phyloP scores from a whole-genome alignment of 2,888 invertebrate species.

The Diaprepes abbreviatus region DNA sequence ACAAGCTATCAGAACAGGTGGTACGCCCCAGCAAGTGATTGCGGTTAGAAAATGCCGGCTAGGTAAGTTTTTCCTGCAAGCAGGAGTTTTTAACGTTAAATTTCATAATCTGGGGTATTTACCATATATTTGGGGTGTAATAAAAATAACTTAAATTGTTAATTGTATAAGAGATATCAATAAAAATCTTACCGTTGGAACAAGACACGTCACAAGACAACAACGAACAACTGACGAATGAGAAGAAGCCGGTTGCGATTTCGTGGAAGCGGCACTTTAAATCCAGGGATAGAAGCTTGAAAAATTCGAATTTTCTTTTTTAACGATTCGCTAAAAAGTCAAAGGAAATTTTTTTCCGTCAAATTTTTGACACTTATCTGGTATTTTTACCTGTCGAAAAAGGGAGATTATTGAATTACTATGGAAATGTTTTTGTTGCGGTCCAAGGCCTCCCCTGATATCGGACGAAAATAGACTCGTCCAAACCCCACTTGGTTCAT shows the following conservation, averaged over 20 bases:
- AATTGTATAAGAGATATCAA: conserved; percentile 9
- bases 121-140: not conserved
- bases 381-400: conserved; percentile 50
- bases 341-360: conserved; percentile 42
- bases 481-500: conserved; percentile 71
- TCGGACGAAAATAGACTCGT: conserved; percentile 62
- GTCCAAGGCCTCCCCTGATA: conserved; percentile 59
- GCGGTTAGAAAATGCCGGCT: conserved; percentile 34
- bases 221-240: conserved; percentile 65
- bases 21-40: conserved; percentile 50
- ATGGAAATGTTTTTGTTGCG: conserved; percentile 49
- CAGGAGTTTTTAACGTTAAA: not conserved
- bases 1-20: conserved; percentile 52
- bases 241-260: conserved; percentile 64
- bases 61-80: conserved; percentile 9
- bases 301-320: conserved; percentile 59
- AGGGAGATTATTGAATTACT: conserved; percentile 48
- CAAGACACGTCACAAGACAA: conserved; percentile 65
- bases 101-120: not conserved
- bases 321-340: conserved; percentile 11
- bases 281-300: conserved; percentile 56
- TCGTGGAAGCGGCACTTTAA: conserved; percentile 60
- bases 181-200: conserved; percentile 63
- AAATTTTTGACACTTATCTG: conserved; percentile 47
- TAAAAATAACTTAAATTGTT: not conserved